phyloP scores from a whole-genome alignment of 2,113 vertebrate genomes.

The Poeciliopsis prolifica region DNA sequence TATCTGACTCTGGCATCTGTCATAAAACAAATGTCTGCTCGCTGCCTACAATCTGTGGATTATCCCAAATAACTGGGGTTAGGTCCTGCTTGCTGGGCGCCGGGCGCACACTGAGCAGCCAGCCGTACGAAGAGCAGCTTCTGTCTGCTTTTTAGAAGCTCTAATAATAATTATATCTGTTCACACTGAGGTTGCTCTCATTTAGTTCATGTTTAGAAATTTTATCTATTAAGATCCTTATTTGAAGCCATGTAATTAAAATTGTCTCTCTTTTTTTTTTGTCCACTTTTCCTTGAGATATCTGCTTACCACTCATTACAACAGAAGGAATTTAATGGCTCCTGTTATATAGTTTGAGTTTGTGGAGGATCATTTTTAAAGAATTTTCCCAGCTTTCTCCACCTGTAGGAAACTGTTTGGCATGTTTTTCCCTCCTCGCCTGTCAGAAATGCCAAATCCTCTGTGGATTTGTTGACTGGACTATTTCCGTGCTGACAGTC shows the following conservation, averaged over 20 bases:
- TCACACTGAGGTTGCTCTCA: constrained; percentile 21
- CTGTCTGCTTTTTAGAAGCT: constrained; percentile 32
- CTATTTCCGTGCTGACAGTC: too few relatives aligned
- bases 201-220: not conserved
- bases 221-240: not conserved
- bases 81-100: constrained; percentile 43
- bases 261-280: not conserved
- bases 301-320: not conserved
- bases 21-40: constrained; percentile 70
- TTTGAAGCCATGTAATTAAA: not conserved
- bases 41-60: constrained; percentile 68
- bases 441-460: not conserved
- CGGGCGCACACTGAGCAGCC: constrained; percentile 27
- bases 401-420: not conserved
- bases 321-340: not conserved
- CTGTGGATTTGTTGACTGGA: not conserved
- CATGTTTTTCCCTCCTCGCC: not conserved
- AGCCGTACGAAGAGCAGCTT: constrained; percentile 28
- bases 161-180: constrained; percentile 13
- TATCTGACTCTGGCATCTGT: constrained; percentile 76
- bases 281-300: too few relatives aligned
- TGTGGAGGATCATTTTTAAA: not conserved
- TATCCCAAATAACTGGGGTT: constrained; percentile 58
- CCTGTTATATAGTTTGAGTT: not conserved
- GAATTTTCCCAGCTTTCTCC: not conserved